Conservation (phyloP, 2,888 invertebrate species). For the Penaeus monodon region DNA sequence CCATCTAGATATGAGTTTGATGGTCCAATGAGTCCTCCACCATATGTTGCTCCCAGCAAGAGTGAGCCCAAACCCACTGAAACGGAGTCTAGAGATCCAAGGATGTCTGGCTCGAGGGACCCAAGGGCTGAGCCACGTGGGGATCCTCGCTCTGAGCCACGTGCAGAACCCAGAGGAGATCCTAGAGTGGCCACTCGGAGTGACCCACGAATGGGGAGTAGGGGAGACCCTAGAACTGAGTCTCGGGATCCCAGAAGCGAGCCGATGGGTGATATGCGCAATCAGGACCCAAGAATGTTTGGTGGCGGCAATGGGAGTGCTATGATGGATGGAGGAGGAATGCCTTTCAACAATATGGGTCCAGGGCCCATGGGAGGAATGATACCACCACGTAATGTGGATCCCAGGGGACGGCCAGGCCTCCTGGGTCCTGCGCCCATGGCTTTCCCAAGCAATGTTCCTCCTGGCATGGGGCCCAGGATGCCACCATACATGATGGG, state of each 20-base stretch:
- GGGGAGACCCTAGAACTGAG: conserved; percentile 53
- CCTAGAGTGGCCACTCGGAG: conserved; percentile 19
- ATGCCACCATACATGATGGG: conserved; percentile 29
- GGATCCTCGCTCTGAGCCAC: conserved; percentile 54
- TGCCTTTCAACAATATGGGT: conserved; percentile 50
- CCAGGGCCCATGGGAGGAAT: conserved; percentile 35
- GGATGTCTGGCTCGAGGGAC: conserved; percentile 33
- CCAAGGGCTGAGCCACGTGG: conserved; percentile 33
- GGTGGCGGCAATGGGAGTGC: background rate
- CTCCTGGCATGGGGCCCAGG: conserved; percentile 28
- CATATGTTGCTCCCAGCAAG: conserved; percentile 10
- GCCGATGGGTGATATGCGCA: conserved; percentile 46
- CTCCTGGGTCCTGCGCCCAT: conserved; percentile 60
- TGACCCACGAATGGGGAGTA: conserved; percentile 53
- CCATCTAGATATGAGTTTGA: conserved; percentile 55
- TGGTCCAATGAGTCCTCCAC: conserved; percentile 51
- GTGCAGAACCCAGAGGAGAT: conserved; percentile 49
- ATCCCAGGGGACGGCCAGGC: conserved; percentile 57
- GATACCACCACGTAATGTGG: conserved; percentile 30
- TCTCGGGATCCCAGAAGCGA: conserved; percentile 45
- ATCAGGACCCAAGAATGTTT: conserved; percentile 48
- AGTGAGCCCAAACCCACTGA: conserved; percentile 30
- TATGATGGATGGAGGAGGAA: conserved; percentile 43
- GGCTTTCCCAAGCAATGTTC: conserved; percentile 22
- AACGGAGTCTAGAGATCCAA: conserved; percentile 36